Evolutionary conservation across 64 coral and sea anemone genomes (phyloP).

Genomic region (Porites australiensis): DNA sequence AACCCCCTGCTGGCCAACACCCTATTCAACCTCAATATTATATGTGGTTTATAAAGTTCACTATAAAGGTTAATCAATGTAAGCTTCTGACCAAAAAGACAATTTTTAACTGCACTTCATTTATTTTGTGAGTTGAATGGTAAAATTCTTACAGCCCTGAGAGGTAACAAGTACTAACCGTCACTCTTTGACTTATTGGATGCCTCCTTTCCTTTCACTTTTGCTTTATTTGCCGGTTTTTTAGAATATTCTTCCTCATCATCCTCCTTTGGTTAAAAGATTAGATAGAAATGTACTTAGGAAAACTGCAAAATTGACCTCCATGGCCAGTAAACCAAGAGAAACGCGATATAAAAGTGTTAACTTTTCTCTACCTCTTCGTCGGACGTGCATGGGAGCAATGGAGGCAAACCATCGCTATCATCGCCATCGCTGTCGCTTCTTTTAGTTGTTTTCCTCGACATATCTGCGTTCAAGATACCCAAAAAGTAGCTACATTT

Average conservation of each 20-base stretch:
- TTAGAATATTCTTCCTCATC: background rate
- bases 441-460: background rate
- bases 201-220: background rate
- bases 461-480: background rate
- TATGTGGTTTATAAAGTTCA: too few relatives aligned
- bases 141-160: background rate
- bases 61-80: too few relatives aligned
- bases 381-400: conserved; percentile 6
- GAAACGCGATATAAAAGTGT: background rate
- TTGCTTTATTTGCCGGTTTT: background rate
- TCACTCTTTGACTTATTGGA: background rate
- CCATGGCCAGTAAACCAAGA: background rate
- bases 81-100: too few relatives aligned
- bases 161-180: background rate
- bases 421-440: conserved; percentile 1
- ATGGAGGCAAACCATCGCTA: background rate
- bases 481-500: background rate
- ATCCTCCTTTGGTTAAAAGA: background rate
- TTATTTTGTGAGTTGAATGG: background rate
- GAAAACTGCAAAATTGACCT: background rate
- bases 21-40: too few relatives aligned
- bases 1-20: too few relatives aligned
- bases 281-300: background rate
- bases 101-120: background rate
- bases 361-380: conserved; percentile 22